Percentiles rank a stretch among this genome's conserved stretches.
Evolutionary conservation across 2,888 invertebrate genomes (phyloP).

Genomic region (Coenonympha glycerion): DNA sequence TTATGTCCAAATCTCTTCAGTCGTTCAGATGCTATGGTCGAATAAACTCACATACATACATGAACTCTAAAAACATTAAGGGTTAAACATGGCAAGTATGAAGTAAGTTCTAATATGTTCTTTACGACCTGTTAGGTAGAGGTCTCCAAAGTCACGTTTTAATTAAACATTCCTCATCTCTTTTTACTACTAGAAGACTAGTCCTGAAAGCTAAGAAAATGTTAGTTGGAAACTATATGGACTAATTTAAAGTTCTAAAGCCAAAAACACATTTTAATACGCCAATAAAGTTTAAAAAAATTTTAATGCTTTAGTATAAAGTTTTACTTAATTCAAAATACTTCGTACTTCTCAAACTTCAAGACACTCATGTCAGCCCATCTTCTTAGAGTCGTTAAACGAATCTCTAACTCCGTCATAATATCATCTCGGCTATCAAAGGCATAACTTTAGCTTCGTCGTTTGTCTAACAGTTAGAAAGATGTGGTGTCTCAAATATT

Average conservation of each 20-base stretch:
- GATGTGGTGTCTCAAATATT: slow-evolving; percentile 6
- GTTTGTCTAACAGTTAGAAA: slow-evolving; percentile 2
- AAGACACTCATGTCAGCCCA: not conserved
- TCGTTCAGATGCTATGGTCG: too few species aligned
- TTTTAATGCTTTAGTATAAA: too few species aligned
- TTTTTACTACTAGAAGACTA: not conserved
- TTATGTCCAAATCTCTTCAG: too few species aligned
- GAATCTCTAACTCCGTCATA: slow-evolving; percentile 6
- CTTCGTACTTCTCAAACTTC: not conserved
- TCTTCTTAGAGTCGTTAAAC: not conserved
- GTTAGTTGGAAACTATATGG: too few species aligned
- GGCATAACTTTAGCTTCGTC: slow-evolving; percentile 2
- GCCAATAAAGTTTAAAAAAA: too few species aligned
- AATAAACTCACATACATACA: too few species aligned
- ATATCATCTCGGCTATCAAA: slow-evolving; percentile 9
- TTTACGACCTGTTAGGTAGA: not conserved
- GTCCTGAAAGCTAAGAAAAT: too few species aligned
- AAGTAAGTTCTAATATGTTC: not conserved
- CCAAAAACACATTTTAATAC: too few species aligned
- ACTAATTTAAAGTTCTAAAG: too few species aligned
- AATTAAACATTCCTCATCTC: not conserved
- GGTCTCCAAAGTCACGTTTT: not conserved
- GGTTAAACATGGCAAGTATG: not conserved
- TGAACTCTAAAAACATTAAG: too few species aligned
- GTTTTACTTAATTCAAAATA: too few species aligned